A percentile compares a stretch with the other conserved stretches of the same genome.
phyloP scores from a whole-genome alignment of 2,888 invertebrate species.

The Rutpela maculata region DNA sequence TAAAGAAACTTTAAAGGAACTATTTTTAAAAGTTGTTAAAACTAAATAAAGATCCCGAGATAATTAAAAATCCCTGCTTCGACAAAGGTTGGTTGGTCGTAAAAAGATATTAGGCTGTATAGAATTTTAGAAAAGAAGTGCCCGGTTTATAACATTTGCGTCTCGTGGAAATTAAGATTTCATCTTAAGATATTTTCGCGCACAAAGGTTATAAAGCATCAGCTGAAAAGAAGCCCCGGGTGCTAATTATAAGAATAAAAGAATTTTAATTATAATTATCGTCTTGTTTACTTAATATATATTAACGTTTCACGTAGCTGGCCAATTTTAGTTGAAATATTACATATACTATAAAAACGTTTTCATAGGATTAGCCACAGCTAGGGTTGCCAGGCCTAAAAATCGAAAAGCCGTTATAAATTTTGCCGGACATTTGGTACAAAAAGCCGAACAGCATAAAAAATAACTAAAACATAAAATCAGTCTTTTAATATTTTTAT shows the following conservation, averaged over 20 bases:
- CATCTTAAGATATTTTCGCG: not conserved
- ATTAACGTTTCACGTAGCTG: not conserved
- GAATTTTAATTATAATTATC: not conserved
- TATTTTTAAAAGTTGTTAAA: conserved; percentile 43
- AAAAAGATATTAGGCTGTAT: conserved; percentile 16
- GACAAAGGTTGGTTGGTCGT: conserved; percentile 2
- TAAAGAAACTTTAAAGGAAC: conserved; percentile 41
- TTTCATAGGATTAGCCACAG: too few relatives aligned
- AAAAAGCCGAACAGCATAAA: too few relatives aligned
- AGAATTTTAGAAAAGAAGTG: conserved; percentile 13
- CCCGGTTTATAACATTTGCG: not conserved
- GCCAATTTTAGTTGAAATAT: not conserved
- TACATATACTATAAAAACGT: too few relatives aligned
- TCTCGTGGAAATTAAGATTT: conserved; percentile 7
- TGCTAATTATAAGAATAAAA: conserved; percentile 6
- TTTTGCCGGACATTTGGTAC: too few relatives aligned
- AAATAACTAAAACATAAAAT: too few relatives aligned
- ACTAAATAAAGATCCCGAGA: conserved; percentile 38
- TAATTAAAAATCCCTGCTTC: conserved; percentile 35
- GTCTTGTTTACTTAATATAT: not conserved
- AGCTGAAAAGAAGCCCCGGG: not conserved
- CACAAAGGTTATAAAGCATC: not conserved
- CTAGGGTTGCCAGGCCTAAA: too few relatives aligned
- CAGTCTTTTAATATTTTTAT: too few relatives aligned
- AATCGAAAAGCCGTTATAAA: too few relatives aligned